A percentile compares a stretch with the other conserved stretches of the same genome.
Conservation (phyloP, 2,113 vertebrate species). For the Corydoras sp. region DNA sequence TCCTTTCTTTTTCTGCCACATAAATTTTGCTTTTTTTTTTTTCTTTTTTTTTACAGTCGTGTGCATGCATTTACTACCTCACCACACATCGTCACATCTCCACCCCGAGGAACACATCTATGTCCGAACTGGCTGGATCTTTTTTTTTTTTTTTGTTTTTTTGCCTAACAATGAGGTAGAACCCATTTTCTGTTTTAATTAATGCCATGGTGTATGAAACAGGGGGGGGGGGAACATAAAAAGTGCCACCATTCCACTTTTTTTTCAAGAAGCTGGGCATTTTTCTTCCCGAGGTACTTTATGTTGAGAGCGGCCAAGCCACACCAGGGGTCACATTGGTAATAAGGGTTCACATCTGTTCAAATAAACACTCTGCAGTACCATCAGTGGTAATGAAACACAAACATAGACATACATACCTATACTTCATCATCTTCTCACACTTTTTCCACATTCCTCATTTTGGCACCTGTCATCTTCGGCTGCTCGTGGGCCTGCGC, state of each 20-base stretch:
- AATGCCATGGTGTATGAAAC: background rate
- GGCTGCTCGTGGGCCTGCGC: constrained; percentile 40
- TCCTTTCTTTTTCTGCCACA: constrained; percentile 51
- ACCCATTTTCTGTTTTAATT: background rate
- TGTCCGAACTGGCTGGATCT: too few species aligned
- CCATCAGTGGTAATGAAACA: constrained; percentile 51
- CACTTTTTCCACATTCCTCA: constrained; percentile 43
- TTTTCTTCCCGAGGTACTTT: constrained; percentile 61
- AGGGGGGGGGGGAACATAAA: background rate
- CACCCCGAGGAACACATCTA: constrained; percentile 32
- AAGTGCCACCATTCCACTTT: background rate
- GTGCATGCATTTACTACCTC: constrained; percentile 55
- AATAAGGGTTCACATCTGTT: constrained; percentile 65
- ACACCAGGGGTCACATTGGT: constrained; percentile 56
- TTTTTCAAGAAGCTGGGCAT: constrained; percentile 37
- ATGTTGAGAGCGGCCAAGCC: constrained; percentile 55
- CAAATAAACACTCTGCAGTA: constrained; percentile 62
- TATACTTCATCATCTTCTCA: constrained; percentile 39
- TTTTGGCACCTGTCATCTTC: constrained; percentile 64
- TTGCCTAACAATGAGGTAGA: too few species aligned
- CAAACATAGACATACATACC: constrained; percentile 15
- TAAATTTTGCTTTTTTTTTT: constrained; percentile 54
- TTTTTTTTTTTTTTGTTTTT: too few species aligned
- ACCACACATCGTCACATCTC: constrained; percentile 35
- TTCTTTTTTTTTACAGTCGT: constrained; percentile 57